Conservation (phyloP, 2,888 invertebrate genomes). For the Ophioninae sp. region DNA sequence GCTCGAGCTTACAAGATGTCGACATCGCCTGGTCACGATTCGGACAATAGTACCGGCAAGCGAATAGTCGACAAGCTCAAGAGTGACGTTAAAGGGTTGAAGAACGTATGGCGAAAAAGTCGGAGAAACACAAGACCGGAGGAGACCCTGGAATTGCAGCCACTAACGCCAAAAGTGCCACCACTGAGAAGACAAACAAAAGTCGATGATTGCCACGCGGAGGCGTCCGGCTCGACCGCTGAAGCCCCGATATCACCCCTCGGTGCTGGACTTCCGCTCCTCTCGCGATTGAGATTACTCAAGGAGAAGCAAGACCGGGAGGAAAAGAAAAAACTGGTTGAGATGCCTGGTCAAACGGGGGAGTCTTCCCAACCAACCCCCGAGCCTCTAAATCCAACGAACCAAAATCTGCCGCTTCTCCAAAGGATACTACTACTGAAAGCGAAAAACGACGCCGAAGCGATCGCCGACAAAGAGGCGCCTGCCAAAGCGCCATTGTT, state of each 20-base stretch:
- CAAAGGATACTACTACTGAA: slow-evolving; percentile 89
- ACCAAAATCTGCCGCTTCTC: slow-evolving; percentile 84
- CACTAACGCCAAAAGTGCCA: slow-evolving; percentile 81
- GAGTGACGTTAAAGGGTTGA: slow-evolving; percentile 90
- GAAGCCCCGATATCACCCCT: slow-evolving; percentile 88
- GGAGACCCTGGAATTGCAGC: slow-evolving; percentile 88
- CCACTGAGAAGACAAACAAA: slow-evolving; percentile 80
- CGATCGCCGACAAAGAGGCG: slow-evolving; percentile 68
- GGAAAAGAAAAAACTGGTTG: slow-evolving; percentile 75
- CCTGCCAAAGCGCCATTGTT: slow-evolving; percentile 74
- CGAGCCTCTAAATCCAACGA: slow-evolving; percentile 70
- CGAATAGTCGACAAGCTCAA: slow-evolving; percentile 92
- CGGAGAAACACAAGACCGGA: slow-evolving; percentile 80
- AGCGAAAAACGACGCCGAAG: slow-evolving; percentile 86
- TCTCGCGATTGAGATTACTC: slow-evolving; percentile 89
- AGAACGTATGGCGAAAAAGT: slow-evolving; percentile 84
- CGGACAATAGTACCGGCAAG: slow-evolving; percentile 87
- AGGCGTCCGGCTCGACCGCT: slow-evolving; percentile 81
- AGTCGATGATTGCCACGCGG: slow-evolving; percentile 78
- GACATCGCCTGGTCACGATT: slow-evolving; percentile 86
- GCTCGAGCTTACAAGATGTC: slow-evolving; percentile 83
- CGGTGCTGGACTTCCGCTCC: slow-evolving; percentile 91
- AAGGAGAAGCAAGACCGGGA: slow-evolving; percentile 91
- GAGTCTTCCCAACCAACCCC: slow-evolving; percentile 37
- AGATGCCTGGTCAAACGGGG: slow-evolving; percentile 65